Evolutionary conservation across 1,140 invertebrate species (phyloP), one percentile per base, ranked within the genome.

Genomic region (Leptinotarsa defecta): DNA sequence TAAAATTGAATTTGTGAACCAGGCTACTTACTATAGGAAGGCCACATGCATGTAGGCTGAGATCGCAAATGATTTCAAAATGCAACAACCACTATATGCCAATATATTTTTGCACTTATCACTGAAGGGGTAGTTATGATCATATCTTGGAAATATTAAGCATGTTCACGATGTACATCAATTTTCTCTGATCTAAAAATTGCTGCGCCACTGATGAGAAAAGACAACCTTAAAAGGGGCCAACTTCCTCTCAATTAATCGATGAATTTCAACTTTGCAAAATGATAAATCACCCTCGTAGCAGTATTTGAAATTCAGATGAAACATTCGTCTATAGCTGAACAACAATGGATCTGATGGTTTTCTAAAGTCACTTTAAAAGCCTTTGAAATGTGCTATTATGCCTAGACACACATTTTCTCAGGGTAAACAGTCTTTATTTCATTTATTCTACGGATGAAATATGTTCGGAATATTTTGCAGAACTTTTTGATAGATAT

Each of bases 301-400:
- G 17, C 4, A 57, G 52, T 19, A 57, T 57, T 43, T 57, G 52
- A 57, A 57, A 57, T 57, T 57, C 52, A 57, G 15, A 57, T 57
- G 11, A 57, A 57, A 57, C 52, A 57, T 57, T 57, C 52, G 52
- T 57, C 52, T 57, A 57, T 17, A 57, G 52, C 15, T 57, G 52
- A 15, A 57, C 52, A 57, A 57, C 52, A 57, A 57, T 57, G 52
- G 52, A 17, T n/a, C n/a, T 57, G n/a, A 57, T 57, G 17, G 52
- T 57, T 57, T 17, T n/a, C 52, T 57, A 57, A 57, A 57, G 52
- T 57, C 52, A 57, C 52, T 57, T 57, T 57, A 57, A 57, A 57
- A 57, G 52, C 52, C 52, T 57, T 19, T 57, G 52, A 57, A 57
- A 57, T 57, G n/a, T 57, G 13, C 52, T 57, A 57, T 57, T 57